Evolutionary conservation across 2,113 vertebrate species (phyloP), one percentile per base, ranked within the genome.

Genomic region (Anhinga rufa): DNA sequence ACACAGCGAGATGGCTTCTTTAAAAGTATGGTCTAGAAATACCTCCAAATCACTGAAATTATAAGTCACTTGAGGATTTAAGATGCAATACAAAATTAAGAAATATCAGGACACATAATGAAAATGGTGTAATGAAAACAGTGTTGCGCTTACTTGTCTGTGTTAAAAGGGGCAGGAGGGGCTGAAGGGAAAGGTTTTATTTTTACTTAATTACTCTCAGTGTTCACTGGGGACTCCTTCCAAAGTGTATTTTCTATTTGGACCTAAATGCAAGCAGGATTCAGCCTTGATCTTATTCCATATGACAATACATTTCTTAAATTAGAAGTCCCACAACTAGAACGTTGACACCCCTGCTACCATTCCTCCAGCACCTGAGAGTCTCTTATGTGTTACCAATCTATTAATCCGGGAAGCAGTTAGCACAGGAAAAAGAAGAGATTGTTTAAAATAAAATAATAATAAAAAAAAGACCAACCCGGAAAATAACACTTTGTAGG

Each of bases 201-300:
- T 96, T 97, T 91, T 92, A 88, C 94, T 95, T 96, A 94, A 91
- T 95, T 96, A 90, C 82, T 68, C 75, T 75, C 75, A 77, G 79
- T 26, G 62, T 69, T 94, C 85, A 82, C 64, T 66, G 48, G 92
- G 75, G 89, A 76, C 69, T 94, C 91, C 70, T 96, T 96, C 75
- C 57, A 65, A 92, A 87, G 66, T 16, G 9, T 76, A 65, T 92
- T 77, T 95, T 96, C 66, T 89, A 80, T 93, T 84, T 88, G 91
- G 94, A 88, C 87, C 75, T 82, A 88, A 92, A 95, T 34, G 86
- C 87, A 71, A 70, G 82, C 85, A 92, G 90, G 51, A 78, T 91
- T 92, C 94, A 86, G 89, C 81, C 80, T 87, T 94, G 82, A 91
- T 95, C 81, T 92, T 51, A 90, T 69, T 83, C 91, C 95, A 94